phyloP scores from a whole-genome alignment of 2,113 vertebrate species.

The Petrocephalus zakoni region DNA sequence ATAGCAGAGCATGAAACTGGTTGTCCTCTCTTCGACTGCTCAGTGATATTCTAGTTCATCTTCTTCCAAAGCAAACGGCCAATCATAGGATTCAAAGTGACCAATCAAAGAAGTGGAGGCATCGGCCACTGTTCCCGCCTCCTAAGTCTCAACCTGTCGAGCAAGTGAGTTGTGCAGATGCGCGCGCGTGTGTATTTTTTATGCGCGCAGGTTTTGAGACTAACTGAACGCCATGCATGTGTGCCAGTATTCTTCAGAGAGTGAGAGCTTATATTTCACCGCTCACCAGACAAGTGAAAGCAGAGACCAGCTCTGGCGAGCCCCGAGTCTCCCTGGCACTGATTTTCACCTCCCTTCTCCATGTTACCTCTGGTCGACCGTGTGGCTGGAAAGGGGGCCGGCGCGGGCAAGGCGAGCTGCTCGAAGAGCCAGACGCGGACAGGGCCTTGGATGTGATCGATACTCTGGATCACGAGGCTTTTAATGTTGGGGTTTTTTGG shows the following conservation, averaged over 20 bases:
- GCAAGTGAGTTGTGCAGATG: not conserved
- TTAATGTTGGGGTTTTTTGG: conserved; percentile 7
- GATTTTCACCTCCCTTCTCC: not conserved
- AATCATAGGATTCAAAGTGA: not conserved
- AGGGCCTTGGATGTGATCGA: not conserved
- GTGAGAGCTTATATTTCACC: not conserved
- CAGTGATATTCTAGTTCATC: not conserved
- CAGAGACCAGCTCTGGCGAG: not conserved
- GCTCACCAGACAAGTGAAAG: not conserved
- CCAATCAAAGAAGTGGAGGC: not conserved
- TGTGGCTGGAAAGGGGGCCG: not conserved
- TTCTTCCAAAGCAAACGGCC: not conserved
- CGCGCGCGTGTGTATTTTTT: not conserved
- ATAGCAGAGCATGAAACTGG: not conserved
- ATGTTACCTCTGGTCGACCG: not conserved
- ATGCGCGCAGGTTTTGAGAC: not conserved
- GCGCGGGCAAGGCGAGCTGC: not conserved
- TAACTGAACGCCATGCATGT: not conserved
- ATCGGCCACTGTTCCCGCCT: not conserved
- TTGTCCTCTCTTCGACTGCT: no score
- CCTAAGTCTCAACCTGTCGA: not conserved
- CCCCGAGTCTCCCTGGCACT: not conserved
- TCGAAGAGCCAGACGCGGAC: not conserved
- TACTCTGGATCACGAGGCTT: not conserved
- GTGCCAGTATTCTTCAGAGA: not conserved